Evolutionary conservation across 2,888 invertebrate genomes (phyloP).

Genomic region (Agrochola macilenta): DNA sequence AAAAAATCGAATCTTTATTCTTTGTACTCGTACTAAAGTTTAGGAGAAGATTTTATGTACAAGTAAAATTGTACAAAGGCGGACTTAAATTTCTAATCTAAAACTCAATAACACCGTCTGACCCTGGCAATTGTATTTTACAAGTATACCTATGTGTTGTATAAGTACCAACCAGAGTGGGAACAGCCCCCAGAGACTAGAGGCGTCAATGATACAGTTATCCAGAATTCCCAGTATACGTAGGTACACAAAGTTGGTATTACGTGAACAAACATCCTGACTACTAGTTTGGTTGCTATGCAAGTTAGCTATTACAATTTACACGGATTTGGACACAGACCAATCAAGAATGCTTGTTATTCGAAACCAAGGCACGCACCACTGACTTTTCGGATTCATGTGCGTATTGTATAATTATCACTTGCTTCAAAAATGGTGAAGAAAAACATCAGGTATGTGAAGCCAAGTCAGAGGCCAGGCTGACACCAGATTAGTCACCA

Average conservation of each 20-base stretch:
- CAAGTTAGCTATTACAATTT: not conserved
- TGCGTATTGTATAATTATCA: too few species aligned
- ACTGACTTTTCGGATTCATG: too few species aligned
- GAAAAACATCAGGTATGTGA: too few species aligned
- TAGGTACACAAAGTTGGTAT: not conserved
- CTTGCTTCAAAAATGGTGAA: too few species aligned
- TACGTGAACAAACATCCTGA: conserved; percentile 1
- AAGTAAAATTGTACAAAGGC: not conserved
- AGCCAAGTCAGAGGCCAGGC: too few species aligned
- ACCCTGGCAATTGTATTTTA: not conserved
- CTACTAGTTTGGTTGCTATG: too few species aligned
- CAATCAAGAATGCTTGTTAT: not conserved
- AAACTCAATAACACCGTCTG: not conserved
- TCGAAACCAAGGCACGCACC: too few species aligned
- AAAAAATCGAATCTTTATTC: too few species aligned
- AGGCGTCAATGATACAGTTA: conserved; percentile 12
- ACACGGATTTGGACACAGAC: not conserved
- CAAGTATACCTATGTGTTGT: not conserved
- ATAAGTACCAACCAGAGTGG: not conserved
- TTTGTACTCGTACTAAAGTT: too few species aligned
- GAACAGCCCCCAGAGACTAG: conserved; percentile 8
- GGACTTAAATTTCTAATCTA: not conserved
- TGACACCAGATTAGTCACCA: too few species aligned
- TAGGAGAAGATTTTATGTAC: too few species aligned
- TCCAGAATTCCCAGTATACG: not conserved